Conservation (phyloP, 2,888 invertebrate genomes). For the Slavum lentiscoides region DNA sequence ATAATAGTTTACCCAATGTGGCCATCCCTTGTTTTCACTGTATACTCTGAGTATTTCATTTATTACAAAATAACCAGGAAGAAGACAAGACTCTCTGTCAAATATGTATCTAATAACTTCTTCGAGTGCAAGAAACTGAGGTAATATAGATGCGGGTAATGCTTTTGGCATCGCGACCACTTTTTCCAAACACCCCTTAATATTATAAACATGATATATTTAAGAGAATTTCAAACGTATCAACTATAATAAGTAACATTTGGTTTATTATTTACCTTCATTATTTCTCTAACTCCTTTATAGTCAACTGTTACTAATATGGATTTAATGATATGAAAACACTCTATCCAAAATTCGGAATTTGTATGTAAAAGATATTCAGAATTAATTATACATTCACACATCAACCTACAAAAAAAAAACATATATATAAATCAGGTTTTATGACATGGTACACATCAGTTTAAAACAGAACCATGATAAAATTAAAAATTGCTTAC, state of each 20-base stretch:
- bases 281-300: constrained; percentile 90
- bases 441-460: background rate
- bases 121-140: constrained; percentile 79
- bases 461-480: background rate
- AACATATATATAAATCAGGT: background rate
- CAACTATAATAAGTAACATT: background rate
- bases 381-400: constrained; percentile 81
- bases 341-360: constrained; percentile 86
- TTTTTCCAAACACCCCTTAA: constrained; percentile 83
- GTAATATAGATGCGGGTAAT: constrained; percentile 78
- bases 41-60: constrained; percentile 91
- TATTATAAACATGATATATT: constrained; percentile 55
- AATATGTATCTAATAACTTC: constrained; percentile 86
- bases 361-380: constrained; percentile 81
- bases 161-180: constrained; percentile 78
- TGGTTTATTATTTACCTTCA: constrained; percentile 68
- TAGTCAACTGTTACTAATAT: constrained; percentile 92
- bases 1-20: constrained; percentile 78
- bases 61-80: constrained; percentile 93
- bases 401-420: constrained; percentile 72
- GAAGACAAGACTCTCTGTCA: constrained; percentile 85
- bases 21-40: constrained; percentile 78
- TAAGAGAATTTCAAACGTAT: constrained; percentile 24
- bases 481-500: background rate
- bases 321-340: constrained; percentile 80